A percentile compares a stretch with the other conserved stretches of the same genome.
Evolutionary conservation across 1,140 invertebrate genomes (phyloP).

Genomic region (Stegodyphus dumicola): DNA sequence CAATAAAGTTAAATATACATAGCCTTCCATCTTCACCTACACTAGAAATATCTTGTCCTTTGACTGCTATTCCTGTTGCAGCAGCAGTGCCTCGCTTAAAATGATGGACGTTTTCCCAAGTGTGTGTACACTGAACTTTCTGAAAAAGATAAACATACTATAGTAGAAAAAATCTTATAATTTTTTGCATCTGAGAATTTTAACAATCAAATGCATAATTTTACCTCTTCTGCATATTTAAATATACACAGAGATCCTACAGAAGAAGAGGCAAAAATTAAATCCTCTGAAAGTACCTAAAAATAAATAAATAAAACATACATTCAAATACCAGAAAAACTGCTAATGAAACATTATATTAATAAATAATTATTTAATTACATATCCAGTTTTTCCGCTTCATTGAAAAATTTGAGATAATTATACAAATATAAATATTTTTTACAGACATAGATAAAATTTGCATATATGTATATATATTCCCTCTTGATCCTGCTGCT

Average conservation of each 20-base stretch:
- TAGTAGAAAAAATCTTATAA: constrained; percentile 15
- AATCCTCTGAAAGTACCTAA: constrained; percentile 66
- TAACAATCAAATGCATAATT: background rate
- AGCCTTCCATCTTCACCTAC: constrained; percentile 87
- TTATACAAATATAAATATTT: background rate
- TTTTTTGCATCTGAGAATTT: background rate
- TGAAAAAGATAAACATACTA: constrained; percentile 31
- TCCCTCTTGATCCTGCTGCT: too few species aligned
- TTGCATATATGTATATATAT: too few species aligned
- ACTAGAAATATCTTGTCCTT: constrained; percentile 69
- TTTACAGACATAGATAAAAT: too few species aligned
- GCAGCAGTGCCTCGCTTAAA: constrained; percentile 61
- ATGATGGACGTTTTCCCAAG: constrained; percentile 74
- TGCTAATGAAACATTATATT: too few species aligned
- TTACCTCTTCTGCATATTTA: constrained; percentile 64
- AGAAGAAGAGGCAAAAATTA: constrained; percentile 66
- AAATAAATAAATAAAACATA: constrained; percentile 33
- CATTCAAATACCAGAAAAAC: too few species aligned
- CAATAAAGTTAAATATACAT: constrained; percentile 76
- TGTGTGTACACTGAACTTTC: constrained; percentile 61
- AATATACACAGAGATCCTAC: constrained; percentile 65
- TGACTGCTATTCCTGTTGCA: constrained; percentile 66
- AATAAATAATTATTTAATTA: background rate
- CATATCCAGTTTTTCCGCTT: background rate
- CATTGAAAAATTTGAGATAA: background rate